A percentile compares a stretch with the other conserved stretches of the same genome.
phyloP scores from a whole-genome alignment of 2,797 vertebrate genomes.

The Acrocephalus scirpaceus region DNA sequence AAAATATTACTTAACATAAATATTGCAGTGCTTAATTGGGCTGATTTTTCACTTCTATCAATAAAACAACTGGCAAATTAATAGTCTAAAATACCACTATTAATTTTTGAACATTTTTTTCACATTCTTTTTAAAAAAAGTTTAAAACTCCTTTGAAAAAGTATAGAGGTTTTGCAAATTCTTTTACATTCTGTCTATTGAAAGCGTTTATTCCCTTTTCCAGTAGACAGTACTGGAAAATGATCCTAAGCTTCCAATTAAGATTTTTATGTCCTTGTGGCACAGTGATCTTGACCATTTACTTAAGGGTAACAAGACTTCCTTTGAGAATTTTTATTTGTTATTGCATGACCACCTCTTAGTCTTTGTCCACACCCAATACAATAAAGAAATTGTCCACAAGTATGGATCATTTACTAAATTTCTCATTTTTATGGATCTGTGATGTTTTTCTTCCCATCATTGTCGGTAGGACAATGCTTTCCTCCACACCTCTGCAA shows the following conservation, averaged over 20 bases:
- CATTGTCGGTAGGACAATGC: too few species aligned
- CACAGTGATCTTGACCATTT: neutral
- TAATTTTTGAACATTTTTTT: neutral
- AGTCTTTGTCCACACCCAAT: neutral
- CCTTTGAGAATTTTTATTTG: neutral
- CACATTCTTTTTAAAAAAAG: neutral
- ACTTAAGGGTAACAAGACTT: neutral
- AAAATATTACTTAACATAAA: constrained; percentile 4
- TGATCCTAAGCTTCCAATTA: neutral
- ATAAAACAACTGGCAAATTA: neutral
- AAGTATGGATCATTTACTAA: neutral
- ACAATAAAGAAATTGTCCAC: neutral
- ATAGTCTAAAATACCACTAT: neutral
- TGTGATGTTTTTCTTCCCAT: neutral
- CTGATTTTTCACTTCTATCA: neutral
- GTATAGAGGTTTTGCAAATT: neutral
- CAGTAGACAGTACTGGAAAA: neutral
- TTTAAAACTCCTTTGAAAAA: neutral
- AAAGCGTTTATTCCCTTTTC: neutral
- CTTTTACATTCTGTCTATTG: neutral
- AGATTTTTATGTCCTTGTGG: neutral
- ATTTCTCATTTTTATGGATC: neutral
- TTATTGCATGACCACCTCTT: neutral
- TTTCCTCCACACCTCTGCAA: neutral
- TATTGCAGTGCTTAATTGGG: neutral